phyloP scores from a whole-genome alignment of 2,888 invertebrate genomes.

The Biston betularia region DNA sequence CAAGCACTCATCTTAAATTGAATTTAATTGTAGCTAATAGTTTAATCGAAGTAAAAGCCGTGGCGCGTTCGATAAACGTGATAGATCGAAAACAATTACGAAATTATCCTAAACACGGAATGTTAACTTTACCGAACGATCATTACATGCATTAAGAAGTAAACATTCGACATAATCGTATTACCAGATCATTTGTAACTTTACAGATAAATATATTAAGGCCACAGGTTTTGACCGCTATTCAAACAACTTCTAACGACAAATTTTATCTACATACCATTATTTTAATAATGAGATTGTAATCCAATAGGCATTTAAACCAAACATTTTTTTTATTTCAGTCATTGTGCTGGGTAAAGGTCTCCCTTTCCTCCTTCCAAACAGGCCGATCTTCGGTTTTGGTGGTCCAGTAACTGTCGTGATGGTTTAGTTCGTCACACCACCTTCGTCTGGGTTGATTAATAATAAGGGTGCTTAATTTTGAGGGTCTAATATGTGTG shows the following conservation, averaged over 20 bases:
- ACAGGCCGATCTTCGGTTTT: no score
- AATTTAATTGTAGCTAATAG: slow-evolving; percentile 21
- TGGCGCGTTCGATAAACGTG: slow-evolving; percentile 17
- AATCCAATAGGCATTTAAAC: background rate
- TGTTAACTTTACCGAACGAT: background rate
- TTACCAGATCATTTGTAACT: slow-evolving; percentile 2
- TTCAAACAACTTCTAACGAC: background rate
- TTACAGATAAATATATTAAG: background rate
- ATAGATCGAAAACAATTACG: slow-evolving; percentile 11
- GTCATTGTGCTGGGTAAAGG: background rate
- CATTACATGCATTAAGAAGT: background rate
- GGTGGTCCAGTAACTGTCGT: no score
- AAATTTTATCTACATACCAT: no score
- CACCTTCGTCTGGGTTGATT: no score
- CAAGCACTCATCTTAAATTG: slow-evolving; percentile 19
- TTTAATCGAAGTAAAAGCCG: slow-evolving; percentile 28
- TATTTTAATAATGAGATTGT: no score
- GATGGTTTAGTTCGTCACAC: no score
- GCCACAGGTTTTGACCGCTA: background rate
- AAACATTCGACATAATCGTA: background rate
- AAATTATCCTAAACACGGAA: slow-evolving; percentile 10
- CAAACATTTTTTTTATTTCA: background rate
- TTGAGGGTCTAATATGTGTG: no score
- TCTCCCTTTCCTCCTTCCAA: no score
- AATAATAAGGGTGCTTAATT: no score